phyloP scores from a whole-genome alignment of 1,140 invertebrate species.

The Acyrthosiphon pisum region DNA sequence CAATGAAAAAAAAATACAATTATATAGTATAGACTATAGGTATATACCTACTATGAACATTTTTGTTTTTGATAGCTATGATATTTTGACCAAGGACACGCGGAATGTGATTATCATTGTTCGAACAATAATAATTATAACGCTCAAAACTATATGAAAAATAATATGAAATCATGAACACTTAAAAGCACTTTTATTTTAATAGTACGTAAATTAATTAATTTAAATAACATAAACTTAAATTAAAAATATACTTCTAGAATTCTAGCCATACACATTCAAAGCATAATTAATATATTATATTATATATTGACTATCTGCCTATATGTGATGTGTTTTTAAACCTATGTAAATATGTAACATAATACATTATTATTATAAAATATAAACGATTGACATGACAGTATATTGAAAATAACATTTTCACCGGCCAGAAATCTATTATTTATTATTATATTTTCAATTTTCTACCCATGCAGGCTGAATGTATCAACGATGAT shows the following conservation, averaged over 20 bases:
- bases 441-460: background rate
- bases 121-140: background rate
- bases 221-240: background rate
- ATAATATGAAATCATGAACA: background rate
- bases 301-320: too few species aligned
- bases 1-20: background rate
- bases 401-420: background rate
- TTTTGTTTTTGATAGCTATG: background rate
- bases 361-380: too few species aligned
- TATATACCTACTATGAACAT: background rate
- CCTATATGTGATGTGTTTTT: too few species aligned
- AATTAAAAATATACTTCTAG: too few species aligned
- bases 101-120: background rate
- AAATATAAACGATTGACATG: too few species aligned
- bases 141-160: background rate
- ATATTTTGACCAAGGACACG: slow-evolving; percentile 16
- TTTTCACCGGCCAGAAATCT: background rate
- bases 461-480: background rate
- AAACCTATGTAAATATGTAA: too few species aligned
- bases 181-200: background rate
- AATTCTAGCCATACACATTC: too few species aligned
- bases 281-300: too few species aligned
- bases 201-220: background rate
- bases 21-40: background rate
- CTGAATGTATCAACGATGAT: background rate